phyloP scores from a whole-genome alignment of 2,888 invertebrate species.

The Macropis europaea region DNA sequence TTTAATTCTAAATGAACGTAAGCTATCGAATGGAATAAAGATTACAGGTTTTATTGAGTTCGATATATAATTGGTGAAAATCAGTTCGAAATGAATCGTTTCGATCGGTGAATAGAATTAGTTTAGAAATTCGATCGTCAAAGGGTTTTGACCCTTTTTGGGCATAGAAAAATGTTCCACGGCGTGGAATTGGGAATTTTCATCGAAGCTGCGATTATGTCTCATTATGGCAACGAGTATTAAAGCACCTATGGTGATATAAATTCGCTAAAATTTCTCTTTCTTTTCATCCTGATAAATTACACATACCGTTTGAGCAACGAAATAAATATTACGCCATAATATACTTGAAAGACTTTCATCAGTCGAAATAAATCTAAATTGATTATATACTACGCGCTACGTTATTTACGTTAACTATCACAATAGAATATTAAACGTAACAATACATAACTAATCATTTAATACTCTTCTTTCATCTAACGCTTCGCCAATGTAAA shows the following conservation, averaged over 20 bases:
- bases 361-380: slow-evolving; percentile 25
- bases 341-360: slow-evolving; percentile 32
- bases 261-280: not conserved
- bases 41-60: too few relatives aligned
- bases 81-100: too few relatives aligned
- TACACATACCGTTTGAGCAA: slow-evolving; percentile 25
- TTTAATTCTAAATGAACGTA: too few relatives aligned
- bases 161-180: not conserved
- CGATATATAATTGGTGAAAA: too few relatives aligned
- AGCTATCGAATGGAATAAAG: too few relatives aligned
- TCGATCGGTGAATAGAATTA: slow-evolving; percentile 17
- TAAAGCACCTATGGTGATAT: not conserved
- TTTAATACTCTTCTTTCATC: not conserved
- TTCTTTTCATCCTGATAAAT: not conserved
- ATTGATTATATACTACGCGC: not conserved
- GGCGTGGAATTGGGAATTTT: not conserved
- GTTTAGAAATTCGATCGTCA: slow-evolving; percentile 19
- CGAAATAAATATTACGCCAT: slow-evolving; percentile 30
- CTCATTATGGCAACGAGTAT: slow-evolving; percentile 45
- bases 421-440: slow-evolving; percentile 33
- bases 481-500: not conserved
- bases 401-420: slow-evolving; percentile 34
- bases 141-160: not conserved
- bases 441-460: not conserved
- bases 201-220: slow-evolving; percentile 54